These are phyloP conservation scores for Pelochelys cantorii DNA, from an alignment of 2,797 vertebrate species.

Conservation along the genomic window DNA sequence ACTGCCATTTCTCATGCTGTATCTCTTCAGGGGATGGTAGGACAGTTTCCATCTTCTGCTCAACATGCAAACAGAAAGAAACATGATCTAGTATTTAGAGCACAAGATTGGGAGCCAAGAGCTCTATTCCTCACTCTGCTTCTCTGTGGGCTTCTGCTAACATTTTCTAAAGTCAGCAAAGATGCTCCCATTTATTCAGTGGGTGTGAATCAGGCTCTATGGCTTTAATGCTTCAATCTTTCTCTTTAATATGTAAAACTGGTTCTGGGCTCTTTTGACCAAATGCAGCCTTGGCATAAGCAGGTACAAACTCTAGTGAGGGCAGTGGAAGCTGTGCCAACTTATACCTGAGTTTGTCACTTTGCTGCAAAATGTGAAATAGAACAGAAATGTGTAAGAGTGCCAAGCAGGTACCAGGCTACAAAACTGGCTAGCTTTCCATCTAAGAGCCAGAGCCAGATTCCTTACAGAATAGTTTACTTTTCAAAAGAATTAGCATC, in stretches of 20 bases:
- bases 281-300: background rate
- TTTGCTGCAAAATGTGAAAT: conserved; percentile 20
- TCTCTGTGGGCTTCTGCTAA: background rate
- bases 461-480: background rate
- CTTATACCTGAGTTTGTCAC: background rate
- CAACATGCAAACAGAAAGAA: background rate
- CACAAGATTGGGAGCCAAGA: background rate
- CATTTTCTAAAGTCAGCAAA: background rate
- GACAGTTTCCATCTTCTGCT: background rate
- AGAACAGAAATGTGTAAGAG: background rate
- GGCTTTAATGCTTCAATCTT: background rate
- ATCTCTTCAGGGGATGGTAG: background rate
- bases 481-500: background rate
- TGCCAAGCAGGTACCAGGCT: background rate
- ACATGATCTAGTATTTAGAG: background rate
- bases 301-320: background rate
- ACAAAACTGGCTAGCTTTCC: background rate
- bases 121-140: background rate
- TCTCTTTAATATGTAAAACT: background rate
- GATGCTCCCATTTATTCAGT: background rate
- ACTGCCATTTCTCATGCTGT: background rate
- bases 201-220: background rate
- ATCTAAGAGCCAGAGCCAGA: background rate
- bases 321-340: background rate
- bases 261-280: background rate